Evolutionary conservation across 2,797 vertebrate genomes (phyloP).

Genomic region (Eulemur mongoz): DNA sequence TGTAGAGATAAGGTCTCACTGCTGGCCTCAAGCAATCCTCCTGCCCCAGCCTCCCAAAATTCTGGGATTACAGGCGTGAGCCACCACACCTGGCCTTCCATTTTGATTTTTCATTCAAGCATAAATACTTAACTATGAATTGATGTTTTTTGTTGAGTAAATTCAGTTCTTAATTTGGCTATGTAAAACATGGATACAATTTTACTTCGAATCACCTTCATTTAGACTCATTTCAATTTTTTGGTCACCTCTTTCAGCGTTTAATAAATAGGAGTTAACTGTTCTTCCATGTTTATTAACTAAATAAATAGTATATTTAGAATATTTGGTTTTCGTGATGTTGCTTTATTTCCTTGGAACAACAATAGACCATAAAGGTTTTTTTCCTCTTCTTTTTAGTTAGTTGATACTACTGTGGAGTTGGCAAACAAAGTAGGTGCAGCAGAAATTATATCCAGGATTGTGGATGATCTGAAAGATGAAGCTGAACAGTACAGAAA

Average conservation of each 20-base stretch:
- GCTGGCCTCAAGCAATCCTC: neutral
- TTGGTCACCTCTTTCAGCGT: neutral
- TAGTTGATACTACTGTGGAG: slow-evolving; percentile 99
- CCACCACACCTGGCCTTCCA: neutral
- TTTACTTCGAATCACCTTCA: neutral
- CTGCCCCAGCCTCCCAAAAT: neutral
- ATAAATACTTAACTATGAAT: neutral
- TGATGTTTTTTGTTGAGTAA: neutral
- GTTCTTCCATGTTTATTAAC: neutral
- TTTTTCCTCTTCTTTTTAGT: slow-evolving; percentile 81
- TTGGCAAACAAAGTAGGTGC: slow-evolving; percentile 99
- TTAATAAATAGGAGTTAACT: neutral
- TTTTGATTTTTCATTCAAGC: slow-evolving; percentile 13
- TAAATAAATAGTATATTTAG: neutral
- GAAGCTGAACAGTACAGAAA: slow-evolving; percentile 99
- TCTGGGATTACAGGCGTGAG: neutral
- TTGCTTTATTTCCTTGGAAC: slow-evolving; percentile 28
- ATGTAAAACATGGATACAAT: neutral
- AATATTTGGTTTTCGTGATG: neutral
- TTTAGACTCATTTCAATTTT: neutral
- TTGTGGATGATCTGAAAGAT: slow-evolving; percentile 99
- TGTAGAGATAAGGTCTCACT: neutral
- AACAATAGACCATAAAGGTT: neutral
- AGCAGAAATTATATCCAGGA: slow-evolving; percentile 98
- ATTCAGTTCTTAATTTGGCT: neutral